Base-by-base conservation (phyloP, 2,888 invertebrate genomes). In the Papilio gigon region DNA sequence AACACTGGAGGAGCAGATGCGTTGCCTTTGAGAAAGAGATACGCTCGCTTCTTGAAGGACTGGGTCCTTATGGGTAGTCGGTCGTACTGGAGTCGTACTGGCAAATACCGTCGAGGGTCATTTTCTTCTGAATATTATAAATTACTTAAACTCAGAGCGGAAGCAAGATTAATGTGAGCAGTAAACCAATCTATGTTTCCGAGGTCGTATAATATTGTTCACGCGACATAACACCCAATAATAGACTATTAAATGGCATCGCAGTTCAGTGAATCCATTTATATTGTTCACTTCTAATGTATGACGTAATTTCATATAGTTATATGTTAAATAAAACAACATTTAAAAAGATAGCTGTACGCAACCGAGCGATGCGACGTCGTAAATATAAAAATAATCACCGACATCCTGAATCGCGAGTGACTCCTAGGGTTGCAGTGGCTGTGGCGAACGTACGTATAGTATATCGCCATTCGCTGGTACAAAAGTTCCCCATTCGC, bases 381-480 rank as follows among this genome's bases (percentile, higher is more conserved):
- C 47, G 37, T n/a, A 56, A 40, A 65, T 40, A 65, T 50, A 37
- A 40, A 37, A 56, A 65, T 56, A 65, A 65, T 25, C 30, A 56
- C 27, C 53, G 37, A 33, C 40, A 56, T 65, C 65, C 65, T 56
- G 65, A 17, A 25, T 25, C 33, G 47, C 47, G 70, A 56, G 50
- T 64, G 66, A 71, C 70, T 70, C 68, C 71, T 71, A 63, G 70
- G 70, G 69, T 68, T 30, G 20, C 65, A 68, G 63, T 64, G 58
- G 70, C 40, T 71, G 40, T 67, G 65, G 40, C 68, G 47, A 64
- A 35, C 65, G 22, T 3, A 12, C 70, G 69, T 65, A 71, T 47
- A 62, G 50, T 22, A 60, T 60, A 22, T 27, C 67, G 65, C 68
- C 40, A 64, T 44, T 44, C 44, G 9, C 17, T 1, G 22, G 44